A percentile compares a stretch with the other conserved stretches of the same genome.
Evolutionary conservation across 2,797 vertebrate genomes (phyloP).

Genomic region (Leuciscus waleckii): DNA sequence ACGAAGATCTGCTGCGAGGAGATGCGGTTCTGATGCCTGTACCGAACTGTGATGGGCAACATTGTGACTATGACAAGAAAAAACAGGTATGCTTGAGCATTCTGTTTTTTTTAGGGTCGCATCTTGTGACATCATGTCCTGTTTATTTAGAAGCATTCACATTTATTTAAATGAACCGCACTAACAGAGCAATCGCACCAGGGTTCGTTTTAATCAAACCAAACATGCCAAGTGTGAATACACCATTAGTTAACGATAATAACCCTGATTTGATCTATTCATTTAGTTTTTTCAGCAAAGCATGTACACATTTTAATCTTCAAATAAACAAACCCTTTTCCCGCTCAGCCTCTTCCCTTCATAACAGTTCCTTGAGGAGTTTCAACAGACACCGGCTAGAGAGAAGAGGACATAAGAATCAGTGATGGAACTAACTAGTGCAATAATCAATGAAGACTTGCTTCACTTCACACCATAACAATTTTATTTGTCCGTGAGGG

Average conservation of each 20-base stretch:
- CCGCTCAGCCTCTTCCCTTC: conserved; percentile 87
- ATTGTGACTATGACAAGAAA: neutral
- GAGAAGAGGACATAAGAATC: neutral
- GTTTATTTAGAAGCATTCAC: neutral
- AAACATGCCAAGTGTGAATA: neutral
- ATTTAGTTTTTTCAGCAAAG: neutral
- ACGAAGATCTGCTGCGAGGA: neutral
- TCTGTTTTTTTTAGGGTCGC: neutral
- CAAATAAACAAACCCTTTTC: conserved; percentile 76
- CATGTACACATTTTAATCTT: neutral
- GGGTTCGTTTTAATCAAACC: neutral
- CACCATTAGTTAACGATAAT: neutral
- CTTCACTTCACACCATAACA: conserved; percentile 22
- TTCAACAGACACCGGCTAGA: conserved; percentile 85
- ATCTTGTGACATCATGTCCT: neutral
- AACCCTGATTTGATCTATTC: neutral
- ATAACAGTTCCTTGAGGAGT: conserved; percentile 82
- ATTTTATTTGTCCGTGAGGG: neutral
- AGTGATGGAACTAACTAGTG: neutral
- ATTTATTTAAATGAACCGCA: neutral
- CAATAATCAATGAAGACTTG: neutral
- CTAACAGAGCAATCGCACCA: neutral
- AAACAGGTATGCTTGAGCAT: neutral
- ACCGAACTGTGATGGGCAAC: too few species aligned
- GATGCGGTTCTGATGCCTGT: too few species aligned